phyloP scores from a whole-genome alignment of 2,113 vertebrate genomes.

The Syngnathoides biaculeatus region DNA sequence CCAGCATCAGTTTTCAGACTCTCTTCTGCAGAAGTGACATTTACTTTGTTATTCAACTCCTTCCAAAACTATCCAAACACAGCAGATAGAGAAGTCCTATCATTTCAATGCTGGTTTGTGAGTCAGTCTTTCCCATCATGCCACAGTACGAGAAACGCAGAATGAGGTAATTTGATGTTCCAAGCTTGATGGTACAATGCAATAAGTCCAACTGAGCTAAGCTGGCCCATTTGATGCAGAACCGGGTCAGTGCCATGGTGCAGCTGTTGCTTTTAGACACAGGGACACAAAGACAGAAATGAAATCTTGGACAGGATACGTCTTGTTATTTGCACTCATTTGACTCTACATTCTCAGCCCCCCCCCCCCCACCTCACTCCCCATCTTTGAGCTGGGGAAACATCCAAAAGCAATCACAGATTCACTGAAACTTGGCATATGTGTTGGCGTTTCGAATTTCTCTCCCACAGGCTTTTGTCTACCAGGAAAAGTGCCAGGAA shows the following conservation, averaged over 20 bases:
- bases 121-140: constrained; percentile 52
- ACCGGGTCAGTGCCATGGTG: constrained; percentile 9
- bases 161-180: constrained; percentile 38
- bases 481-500: constrained; percentile 36
- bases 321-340: constrained; percentile 60
- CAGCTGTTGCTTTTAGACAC: constrained; percentile 24
- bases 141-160: constrained; percentile 60
- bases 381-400: constrained; percentile 32
- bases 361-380: constrained; percentile 16
- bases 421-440: constrained; percentile 51
- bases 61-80: constrained; percentile 47
- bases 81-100: constrained; percentile 26
- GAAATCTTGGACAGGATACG: constrained; percentile 56
- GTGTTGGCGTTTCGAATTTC: constrained; percentile 17
- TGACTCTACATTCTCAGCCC: constrained; percentile 14
- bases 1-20: neutral
- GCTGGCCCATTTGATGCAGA: constrained; percentile 10
- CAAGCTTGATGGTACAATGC: constrained; percentile 22
- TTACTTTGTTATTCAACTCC: constrained; percentile 37
- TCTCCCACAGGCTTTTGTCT: constrained; percentile 34
- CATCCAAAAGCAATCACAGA: constrained; percentile 54
- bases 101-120: constrained; percentile 26
- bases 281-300: constrained; percentile 40
- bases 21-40: constrained; percentile 4
- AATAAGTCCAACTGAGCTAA: neutral